A percentile compares a stretch with the other conserved stretches of the same genome.
Conservation (phyloP, 2,113 vertebrate genomes). For the Seriola rivoliana region DNA sequence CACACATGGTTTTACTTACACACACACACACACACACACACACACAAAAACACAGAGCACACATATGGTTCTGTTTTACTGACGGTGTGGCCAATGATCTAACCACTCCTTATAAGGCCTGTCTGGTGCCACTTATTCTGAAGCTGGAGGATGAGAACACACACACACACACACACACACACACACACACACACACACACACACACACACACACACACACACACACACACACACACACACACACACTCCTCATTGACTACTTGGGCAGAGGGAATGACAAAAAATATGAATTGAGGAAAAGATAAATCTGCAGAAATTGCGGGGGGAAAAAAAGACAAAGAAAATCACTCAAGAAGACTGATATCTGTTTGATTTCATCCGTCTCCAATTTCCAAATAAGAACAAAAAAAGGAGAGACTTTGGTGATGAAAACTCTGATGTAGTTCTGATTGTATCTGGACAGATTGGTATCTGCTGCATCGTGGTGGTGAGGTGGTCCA, state of each 20-base stretch:
- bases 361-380: conserved; percentile 3
- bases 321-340: conserved; percentile 28
- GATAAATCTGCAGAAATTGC: conserved; percentile 5
- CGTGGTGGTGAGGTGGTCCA: conserved; percentile 48
- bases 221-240: conserved; percentile 36
- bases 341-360: conserved; percentile 12
- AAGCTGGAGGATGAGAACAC: conserved; percentile 71
- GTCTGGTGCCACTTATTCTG: conserved; percentile 87
- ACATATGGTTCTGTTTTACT: conserved; percentile 83
- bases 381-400: not conserved
- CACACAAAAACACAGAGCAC: conserved; percentile 45
- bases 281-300: conserved; percentile 30
- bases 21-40: conserved; percentile 24
- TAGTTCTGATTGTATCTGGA: conserved; percentile 27
- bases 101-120: conserved; percentile 86
- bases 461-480: conserved; percentile 50
- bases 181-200: conserved; percentile 53
- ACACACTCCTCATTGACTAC: conserved; percentile 44
- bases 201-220: conserved; percentile 60
- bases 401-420: not conserved
- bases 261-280: conserved; percentile 39
- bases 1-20: conserved; percentile 84
- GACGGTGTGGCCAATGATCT: conserved; percentile 83
- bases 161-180: conserved; percentile 61
- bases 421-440: conserved; percentile 20